phyloP scores from a whole-genome alignment of 2,888 invertebrate species.

The Gnatocerus cornutus region DNA sequence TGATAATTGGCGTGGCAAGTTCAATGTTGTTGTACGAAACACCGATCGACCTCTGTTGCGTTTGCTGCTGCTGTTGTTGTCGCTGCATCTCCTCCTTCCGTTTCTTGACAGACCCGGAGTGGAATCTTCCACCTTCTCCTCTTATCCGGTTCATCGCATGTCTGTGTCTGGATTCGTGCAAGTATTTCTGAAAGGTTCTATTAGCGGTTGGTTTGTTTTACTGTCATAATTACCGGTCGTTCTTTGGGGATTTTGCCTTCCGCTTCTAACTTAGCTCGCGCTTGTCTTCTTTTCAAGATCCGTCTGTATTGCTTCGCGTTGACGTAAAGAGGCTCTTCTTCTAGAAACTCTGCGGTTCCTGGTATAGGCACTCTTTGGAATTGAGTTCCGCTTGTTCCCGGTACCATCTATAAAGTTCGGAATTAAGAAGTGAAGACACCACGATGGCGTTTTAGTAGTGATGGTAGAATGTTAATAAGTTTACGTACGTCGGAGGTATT shows the following conservation, averaged over 20 bases:
- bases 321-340: constrained; percentile 97
- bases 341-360: constrained; percentile 78
- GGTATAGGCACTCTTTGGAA: constrained; percentile 77
- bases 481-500: constrained; percentile 67
- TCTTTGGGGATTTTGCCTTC: constrained; percentile 97
- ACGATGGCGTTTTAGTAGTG: constrained; percentile 9
- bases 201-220: background rate
- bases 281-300: constrained; percentile 94
- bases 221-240: constrained; percentile 78
- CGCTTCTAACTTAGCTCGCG: constrained; percentile 95
- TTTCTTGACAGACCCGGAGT: constrained; percentile 78
- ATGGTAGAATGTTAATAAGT: constrained; percentile 33
- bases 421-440: no score
- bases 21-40: constrained; percentile 66
- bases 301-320: constrained; percentile 98
- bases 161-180: constrained; percentile 97
- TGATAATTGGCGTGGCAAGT: constrained; percentile 67
- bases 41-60: constrained; percentile 65
- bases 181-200: constrained; percentile 85
- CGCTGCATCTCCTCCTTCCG: constrained; percentile 58
- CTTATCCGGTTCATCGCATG: constrained; percentile 98
- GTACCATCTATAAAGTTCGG: constrained; percentile 73
- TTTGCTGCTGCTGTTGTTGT: constrained; percentile 62
- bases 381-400: constrained; percentile 72
- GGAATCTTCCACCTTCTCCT: constrained; percentile 97